Base-by-base conservation (phyloP, 2,888 invertebrate species). In the Nebria salina region DNA sequence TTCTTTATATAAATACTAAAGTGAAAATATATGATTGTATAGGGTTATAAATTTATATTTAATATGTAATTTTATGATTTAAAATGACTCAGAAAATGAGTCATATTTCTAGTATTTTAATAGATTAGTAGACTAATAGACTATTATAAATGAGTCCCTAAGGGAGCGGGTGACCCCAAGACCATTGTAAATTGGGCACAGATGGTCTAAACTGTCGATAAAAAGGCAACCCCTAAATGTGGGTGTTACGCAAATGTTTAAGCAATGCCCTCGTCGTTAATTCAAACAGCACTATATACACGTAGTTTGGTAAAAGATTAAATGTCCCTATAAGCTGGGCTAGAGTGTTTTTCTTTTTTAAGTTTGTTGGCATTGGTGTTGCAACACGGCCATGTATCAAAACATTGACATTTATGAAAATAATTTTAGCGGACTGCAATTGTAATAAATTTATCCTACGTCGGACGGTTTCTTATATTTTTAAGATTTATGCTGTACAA, bases 371-470 rank as follows among this genome's bases (percentile, higher is more conserved):
- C 54, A 54, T 54, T 54, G 54, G 54, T 54, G 54, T 13, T 54
- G 54, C 54, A 54, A 13, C 54, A 8, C 54, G 54, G 13, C 54
- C 54, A 54, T 54, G 54, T 54, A 54, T 54, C 54, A 54, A 54
- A 54, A 54, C 54, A 54, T 54, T 54, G 54, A 54, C 54, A 54
- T 54, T 54, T 54, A 54, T 54, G 54, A 54, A 54, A 54, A 54
- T 54, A 54, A 54, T 54, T 54, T 54, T 54, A 54, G 54, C 54
- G 54, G 54, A 54, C 11, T 54, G 54, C 54, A 54, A 54, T 54
- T 54, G 54, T 54, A 54, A 54, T 54, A 54, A 54, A 54, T 54
- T 54, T 54, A 54, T 54, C 54, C 54, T 11, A 54, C 54, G 54
- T 54, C 54, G 54, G 54, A 54, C 54, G 54, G 54, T 54, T 54